Base-by-base conservation (phyloP, 2,888 invertebrate genomes). In the Epirrhoe tristata region DNA sequence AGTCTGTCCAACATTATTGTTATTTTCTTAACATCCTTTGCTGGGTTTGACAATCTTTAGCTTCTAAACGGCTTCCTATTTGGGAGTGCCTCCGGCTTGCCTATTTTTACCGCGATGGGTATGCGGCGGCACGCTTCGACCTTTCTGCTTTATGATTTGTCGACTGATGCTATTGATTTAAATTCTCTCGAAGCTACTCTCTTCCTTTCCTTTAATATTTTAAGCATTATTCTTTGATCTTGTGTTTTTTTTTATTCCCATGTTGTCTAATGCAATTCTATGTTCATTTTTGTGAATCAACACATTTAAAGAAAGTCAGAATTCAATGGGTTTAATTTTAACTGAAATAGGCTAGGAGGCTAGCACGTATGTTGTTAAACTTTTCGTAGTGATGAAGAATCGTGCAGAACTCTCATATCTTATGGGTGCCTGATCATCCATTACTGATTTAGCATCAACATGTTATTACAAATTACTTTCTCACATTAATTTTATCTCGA, bases 111-210 rank as follows among this genome's bases (percentile, higher is more conserved):
- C 68, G 66, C 79, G 74, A 75, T 69, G 77, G 81, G 83, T 80
- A 88, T 88, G 89, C 88, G 82, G 73, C 82, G 87, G 85, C 90
- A 90, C 91, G 89, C 84, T 83, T 74, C 85, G 83, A 83, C 85
- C 84, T 87, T 82, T 83, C 79, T 74, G 80, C 76, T 79, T 85
- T 90, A 87, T 87, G 86, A 90, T 87, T 87, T 87, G 83, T 85
- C 82, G 81, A 79, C 78, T 79, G 81, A 83, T 80, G 78, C 78
- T 83, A 84, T 86, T 83, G 86, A 85, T 87, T 79, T 63, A 43
- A 12, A 67, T 71, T 74, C 75, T 80, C 70, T 76, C 50, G 3
- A 14, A 24, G 51, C 7, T 51, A 16, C 5, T 6, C 24, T 39
- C 72, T 72, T 77, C 65, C 57, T 70, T 67, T 68, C 54, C 43